Conservation (phyloP, 2,113 vertebrate species). For the Pluvianellus socialis region DNA sequence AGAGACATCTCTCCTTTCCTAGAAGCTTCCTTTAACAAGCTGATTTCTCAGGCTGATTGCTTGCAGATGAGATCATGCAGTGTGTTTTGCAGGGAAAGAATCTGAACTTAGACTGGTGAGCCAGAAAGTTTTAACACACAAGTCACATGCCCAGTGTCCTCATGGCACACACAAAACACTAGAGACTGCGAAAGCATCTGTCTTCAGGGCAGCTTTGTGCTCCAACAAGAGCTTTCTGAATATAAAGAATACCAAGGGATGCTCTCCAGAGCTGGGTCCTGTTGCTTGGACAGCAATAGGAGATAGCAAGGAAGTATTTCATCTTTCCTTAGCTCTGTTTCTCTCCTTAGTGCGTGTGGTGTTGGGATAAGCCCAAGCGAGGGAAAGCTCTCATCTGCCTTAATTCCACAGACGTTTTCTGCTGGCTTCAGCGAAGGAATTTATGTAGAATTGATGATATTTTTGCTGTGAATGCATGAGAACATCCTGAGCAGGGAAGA, state of each 20-base stretch:
- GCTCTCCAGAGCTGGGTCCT: neutral
- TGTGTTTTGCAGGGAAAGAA: constrained; percentile 63
- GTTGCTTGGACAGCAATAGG: neutral
- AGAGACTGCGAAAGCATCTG: accelerated
- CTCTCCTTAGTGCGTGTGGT: constrained; percentile 46
- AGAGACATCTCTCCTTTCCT: constrained; percentile 65
- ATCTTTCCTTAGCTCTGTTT: constrained; percentile 52
- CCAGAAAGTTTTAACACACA: constrained; percentile 52
- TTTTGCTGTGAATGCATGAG: constrained; percentile 40
- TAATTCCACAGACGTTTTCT: constrained; percentile 18
- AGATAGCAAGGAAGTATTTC: constrained; percentile 58
- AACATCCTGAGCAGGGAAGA: neutral
- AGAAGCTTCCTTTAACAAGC: constrained; percentile 71
- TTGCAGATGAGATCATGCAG: constrained; percentile 71
- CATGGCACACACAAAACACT: constrained; percentile 7
- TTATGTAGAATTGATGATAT: constrained; percentile 45
- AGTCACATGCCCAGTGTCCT: constrained; percentile 45
- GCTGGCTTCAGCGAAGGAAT: constrained; percentile 58
- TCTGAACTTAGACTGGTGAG: constrained; percentile 22
- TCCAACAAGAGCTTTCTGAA: neutral
- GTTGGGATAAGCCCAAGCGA: constrained; percentile 34
- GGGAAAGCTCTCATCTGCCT: constrained; percentile 56
- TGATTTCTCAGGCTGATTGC: constrained; percentile 73
- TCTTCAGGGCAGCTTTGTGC: neutral
- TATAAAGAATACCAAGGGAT: neutral